Evolutionary conservation across 2,888 invertebrate species (phyloP).

Genomic region (Phengaris arion): DNA sequence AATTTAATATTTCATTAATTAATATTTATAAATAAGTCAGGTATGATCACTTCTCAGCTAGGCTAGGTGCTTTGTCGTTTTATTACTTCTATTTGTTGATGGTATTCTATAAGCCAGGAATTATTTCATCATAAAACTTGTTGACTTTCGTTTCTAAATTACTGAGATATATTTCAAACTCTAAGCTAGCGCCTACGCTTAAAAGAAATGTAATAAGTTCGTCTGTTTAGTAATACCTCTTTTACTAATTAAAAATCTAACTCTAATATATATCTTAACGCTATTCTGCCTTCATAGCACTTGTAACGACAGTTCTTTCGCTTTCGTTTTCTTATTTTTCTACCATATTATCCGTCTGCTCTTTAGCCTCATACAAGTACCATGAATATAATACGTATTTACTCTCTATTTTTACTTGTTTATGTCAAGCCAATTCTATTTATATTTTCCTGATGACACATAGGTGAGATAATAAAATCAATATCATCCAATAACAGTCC

Average conservation of each 20-base stretch:
- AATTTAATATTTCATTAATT: no score
- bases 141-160: background rate
- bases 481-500: constrained; percentile 26
- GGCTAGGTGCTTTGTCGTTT: background rate
- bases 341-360: no score
- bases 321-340: no score
- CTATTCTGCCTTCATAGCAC: background rate
- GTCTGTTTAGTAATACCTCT: no score
- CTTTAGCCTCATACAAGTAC: background rate
- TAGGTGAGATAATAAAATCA: constrained; percentile 27
- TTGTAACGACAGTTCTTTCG: background rate
- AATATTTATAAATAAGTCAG: no score
- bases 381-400: background rate
- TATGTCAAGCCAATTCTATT: background rate
- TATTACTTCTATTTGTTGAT: background rate
- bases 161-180: background rate
- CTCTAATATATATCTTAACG: background rate
- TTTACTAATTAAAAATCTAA: no score
- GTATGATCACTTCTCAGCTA: background rate
- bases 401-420: background rate
- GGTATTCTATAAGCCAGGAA: background rate
- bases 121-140: background rate
- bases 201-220: no score
- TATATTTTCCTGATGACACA: constrained; percentile 8
- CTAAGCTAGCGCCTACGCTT: background rate